Evolutionary conservation across 2,113 vertebrate genomes (phyloP).

Genomic region (Prietella phreatophila): DNA sequence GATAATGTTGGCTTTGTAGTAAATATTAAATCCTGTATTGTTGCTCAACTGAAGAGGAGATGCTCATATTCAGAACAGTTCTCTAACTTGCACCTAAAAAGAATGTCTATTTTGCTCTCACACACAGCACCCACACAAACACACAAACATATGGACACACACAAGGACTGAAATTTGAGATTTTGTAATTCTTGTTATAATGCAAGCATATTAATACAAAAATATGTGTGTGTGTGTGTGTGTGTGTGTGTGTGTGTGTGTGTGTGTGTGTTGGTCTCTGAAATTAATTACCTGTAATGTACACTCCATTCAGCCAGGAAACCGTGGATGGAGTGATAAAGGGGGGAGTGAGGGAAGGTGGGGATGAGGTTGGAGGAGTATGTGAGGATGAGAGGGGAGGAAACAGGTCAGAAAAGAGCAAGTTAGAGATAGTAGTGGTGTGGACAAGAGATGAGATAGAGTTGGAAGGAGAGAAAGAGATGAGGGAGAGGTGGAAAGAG

Average conservation of each 20-base stretch:
- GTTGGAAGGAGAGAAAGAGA: neutral
- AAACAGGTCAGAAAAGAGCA: neutral
- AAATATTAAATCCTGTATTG: constrained; percentile 49
- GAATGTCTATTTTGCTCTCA: constrained; percentile 34
- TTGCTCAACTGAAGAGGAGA: constrained; percentile 28
- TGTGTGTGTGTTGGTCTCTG: constrained; percentile 15
- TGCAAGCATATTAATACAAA: constrained; percentile 1
- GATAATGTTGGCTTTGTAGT: constrained; percentile 50
- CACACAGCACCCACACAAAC: constrained; percentile 9
- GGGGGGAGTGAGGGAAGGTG: constrained; percentile 31
- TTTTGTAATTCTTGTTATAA: constrained; percentile 13
- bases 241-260: constrained; percentile 13
- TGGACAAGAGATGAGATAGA: constrained; percentile 46
- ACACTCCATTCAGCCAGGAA: constrained; percentile 70
- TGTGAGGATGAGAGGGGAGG: neutral
- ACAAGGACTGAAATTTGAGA: neutral
- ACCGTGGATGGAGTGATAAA: constrained; percentile 65
- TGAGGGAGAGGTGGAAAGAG: constrained; percentile 24
- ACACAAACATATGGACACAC: constrained; percentile 18
- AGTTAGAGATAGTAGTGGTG: neutral
- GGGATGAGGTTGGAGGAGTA: constrained; percentile 14
- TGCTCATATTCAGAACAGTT: constrained; percentile 31
- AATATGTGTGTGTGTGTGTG: neutral
- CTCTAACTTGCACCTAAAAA: constrained; percentile 15
- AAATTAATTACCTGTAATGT: constrained; percentile 74